Evolutionary conservation across 2,888 invertebrate genomes (phyloP).

Genomic region (Thysanoteuthis rhombus): DNA sequence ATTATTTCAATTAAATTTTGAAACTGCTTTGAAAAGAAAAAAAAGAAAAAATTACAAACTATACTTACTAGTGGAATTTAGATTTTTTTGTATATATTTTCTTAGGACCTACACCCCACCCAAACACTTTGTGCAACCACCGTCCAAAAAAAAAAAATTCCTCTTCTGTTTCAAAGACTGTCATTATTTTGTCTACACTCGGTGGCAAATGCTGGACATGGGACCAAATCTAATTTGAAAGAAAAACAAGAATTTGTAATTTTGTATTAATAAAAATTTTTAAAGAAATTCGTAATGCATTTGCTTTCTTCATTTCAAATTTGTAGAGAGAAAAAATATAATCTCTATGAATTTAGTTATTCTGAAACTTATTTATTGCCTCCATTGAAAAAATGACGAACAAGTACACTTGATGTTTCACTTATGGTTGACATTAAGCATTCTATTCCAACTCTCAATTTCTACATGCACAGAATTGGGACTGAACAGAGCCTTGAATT

Average conservation of each 20-base stretch:
- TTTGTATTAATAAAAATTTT: slow-evolving; percentile 12
- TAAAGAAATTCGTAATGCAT: background rate
- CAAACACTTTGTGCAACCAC: background rate
- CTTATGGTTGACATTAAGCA: background rate
- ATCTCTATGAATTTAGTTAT: too few relatives aligned
- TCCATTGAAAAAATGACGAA: background rate
- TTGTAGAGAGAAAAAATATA: too few relatives aligned
- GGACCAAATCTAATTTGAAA: background rate
- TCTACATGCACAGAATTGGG: too few relatives aligned
- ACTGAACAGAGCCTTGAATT: too few relatives aligned
- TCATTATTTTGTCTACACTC: background rate
- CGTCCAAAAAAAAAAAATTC: background rate
- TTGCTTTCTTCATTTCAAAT: background rate
- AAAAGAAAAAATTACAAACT: too few relatives aligned
- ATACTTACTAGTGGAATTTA: background rate
- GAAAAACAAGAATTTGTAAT: background rate
- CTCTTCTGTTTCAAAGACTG: background rate
- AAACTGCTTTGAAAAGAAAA: too few relatives aligned
- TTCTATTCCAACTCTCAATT: too few relatives aligned
- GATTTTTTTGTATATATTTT: background rate
- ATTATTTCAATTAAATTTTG: too few relatives aligned
- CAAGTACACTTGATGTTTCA: background rate
- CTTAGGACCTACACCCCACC: background rate
- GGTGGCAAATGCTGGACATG: slow-evolving; percentile 12
- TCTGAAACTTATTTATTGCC: background rate